Conservation (phyloP, 1,140 invertebrate species). For the Trypoxylus dichotomus region DNA sequence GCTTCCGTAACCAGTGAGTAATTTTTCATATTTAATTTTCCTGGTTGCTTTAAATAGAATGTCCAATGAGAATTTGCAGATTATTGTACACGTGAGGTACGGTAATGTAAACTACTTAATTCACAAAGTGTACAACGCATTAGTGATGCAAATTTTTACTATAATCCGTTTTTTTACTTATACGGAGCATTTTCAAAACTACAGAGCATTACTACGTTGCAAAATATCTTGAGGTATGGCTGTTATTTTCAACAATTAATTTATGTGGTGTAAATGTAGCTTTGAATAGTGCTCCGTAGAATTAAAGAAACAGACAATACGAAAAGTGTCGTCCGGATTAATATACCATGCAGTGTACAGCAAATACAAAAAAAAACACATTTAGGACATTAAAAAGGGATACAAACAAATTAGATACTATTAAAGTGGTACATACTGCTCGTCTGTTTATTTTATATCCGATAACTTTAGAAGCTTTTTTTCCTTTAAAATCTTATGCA, state of each 20-base stretch:
- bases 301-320: neutral
- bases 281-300: no score
- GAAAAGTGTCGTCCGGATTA: neutral
- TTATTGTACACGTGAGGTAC: no score
- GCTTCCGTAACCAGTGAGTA: slow-evolving; percentile 86
- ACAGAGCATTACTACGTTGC: no score
- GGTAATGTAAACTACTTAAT: no score
- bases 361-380: neutral
- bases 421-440: neutral
- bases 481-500: neutral
- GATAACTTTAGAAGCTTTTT: neutral
- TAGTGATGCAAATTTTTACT: no score
- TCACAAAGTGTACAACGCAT: no score
- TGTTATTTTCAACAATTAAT: no score
- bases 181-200: no score
- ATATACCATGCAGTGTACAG: neutral
- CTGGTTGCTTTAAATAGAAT: slow-evolving; percentile 68
- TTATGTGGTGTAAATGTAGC: no score
- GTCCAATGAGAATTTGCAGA: no score
- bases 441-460: neutral
- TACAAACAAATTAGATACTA: neutral
- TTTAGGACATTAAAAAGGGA: neutral
- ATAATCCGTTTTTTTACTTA: no score
- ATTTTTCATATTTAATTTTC: slow-evolving; percentile 87
- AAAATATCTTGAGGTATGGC: no score